Evolutionary conservation across 2,113 vertebrate species (phyloP), one percentile per base, ranked within the genome.

Genomic region (Choloepus hoffmanni): DNA sequence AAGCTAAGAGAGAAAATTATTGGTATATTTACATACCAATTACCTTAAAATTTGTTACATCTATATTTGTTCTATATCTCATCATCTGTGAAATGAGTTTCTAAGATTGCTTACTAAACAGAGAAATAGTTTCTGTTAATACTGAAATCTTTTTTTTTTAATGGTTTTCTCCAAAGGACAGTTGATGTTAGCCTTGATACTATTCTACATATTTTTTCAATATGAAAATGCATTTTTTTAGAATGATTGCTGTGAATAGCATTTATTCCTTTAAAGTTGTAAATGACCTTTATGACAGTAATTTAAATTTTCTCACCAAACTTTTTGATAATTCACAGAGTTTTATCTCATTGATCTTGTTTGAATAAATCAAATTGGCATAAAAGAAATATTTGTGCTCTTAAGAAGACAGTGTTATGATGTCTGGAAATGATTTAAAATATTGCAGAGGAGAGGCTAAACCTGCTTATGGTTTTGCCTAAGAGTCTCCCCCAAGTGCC

Each of bases 81-180:
- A 11, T 45, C 58, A 84, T 70, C 50, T 16, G 15, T 70, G 70
- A 89, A 33, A 79, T 93, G 53, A 68, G 40, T 95, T 84, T 93
- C 78, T 67, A 92, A 95, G 45, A 78, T 28, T 18, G 33, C 33
- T 68, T n/a, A 68, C 36, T 48, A 81, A 89, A 68, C 24, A 70
- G 19, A 90, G 45, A 91, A 81, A 91, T 15, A 28, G 19, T 93
- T 94, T 81, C 68, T 12, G n/a, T 81, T 65, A 81, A 88, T n/a
- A 79, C 14, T 33, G 36, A 89, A 96, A 77, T 14, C 28, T 91
- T 74, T 9, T 21, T 36, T 82, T 79, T 82, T 79, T 43, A 89
- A 67, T 6, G 36, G 3, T 83, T 84, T 86, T 93, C 36, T 96
- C 78, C 86, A 28, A 40, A 93, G 26, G 36, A 78, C 55, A 72